Evolutionary conservation across 2,888 invertebrate species (phyloP), one percentile per base, ranked within the genome.

Genomic region (Galeopsomyia nigrocyanea): DNA sequence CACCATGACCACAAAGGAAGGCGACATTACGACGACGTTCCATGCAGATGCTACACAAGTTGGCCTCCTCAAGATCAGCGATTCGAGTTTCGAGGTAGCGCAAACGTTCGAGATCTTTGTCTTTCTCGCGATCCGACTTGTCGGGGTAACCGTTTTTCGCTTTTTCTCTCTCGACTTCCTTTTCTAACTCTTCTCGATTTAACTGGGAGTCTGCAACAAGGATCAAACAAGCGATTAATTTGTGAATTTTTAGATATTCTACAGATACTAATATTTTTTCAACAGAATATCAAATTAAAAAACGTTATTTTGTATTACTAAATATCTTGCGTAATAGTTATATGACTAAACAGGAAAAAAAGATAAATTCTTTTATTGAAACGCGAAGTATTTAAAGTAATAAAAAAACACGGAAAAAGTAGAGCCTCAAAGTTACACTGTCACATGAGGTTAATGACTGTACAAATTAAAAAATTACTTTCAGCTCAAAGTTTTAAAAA

Each of bases 41-140:
- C 95, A 96, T 94, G 84, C 96, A 96, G 79, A 96, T 95, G 68
- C 93, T 92, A 82, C 96, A 96, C 83, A 92, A 92, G 80, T 94
- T 92, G 19, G 94, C 93, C 82, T 96, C 95, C 84, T 96, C 96
- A 78, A 95, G 92, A 87, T 95, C 95, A 56, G 93, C 93, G 74
- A 95, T 92, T 87, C 94, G 92, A 78, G 91, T 92, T 83, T 94
- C 94, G 68, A 94, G 87, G 80, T 91, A 92, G 50, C 88, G 86
- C 68, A 90, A 67, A 56, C 86, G 79, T 61, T 85, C 85, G 56
- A 85, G 74, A 47, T 84, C 82, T 72, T 83, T 84, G 46, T 85
- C 82, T 66, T 84, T 83, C 22, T 84, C 84, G 50, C 76, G 79
- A 6, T 82, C 80, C 22, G 57, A 64, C 14, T 78, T 78, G 53